Evolutionary conservation across 1,140 invertebrate genomes (phyloP), one percentile per base, ranked within the genome.

Genomic region (Oedothorax gibbosus): DNA sequence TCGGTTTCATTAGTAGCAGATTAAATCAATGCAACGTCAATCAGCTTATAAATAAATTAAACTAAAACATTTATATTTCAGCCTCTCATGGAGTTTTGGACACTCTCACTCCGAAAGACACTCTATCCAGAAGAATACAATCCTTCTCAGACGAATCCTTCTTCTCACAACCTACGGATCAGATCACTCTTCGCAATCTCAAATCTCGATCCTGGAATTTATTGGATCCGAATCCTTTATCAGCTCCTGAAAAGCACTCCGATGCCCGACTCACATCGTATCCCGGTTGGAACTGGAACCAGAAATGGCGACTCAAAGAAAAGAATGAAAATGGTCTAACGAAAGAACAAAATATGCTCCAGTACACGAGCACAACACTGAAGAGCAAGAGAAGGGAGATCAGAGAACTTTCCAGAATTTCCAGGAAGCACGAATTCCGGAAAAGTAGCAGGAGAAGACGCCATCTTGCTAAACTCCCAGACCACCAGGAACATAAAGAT

Each of bases 1-100:
- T 35, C 5, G 35, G 5, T 35, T 35, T 35, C 5, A 35, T 35
- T 35, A 35, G 35, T 35, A 35, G 1, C 5, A 35, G 35, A 35
- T n/a, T 35, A 35, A 35, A 35, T 35, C 35, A 35, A 35, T 35
- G 35, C 1, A 35, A 35, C 5, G 35, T 35, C 35, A 35, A 35
- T 35, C n/a, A n/a, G n/a, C n/a, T n/a, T n/a, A n/a, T n/a, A n/a
- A n/a, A n/a, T n/a, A n/a, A n/a, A n/a, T n/a, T n/a, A n/a, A n/a
- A n/a, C n/a, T n/a, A n/a, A n/a, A n/a, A n/a, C n/a, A n/a, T 51
- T 53, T 0, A 10, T 50, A 50, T 60, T 81, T 11, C 54, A 81
- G 80, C 80, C 12, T 62, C 69, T 20, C 80, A 65, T 62, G 68
- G 80, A 62, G 54, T 73, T 20, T 73, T 73, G 56, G 80, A 82